Evolutionary conservation across 92 coral and sea anemone genomes (phyloP).

Genomic region (Porites cylindrica): DNA sequence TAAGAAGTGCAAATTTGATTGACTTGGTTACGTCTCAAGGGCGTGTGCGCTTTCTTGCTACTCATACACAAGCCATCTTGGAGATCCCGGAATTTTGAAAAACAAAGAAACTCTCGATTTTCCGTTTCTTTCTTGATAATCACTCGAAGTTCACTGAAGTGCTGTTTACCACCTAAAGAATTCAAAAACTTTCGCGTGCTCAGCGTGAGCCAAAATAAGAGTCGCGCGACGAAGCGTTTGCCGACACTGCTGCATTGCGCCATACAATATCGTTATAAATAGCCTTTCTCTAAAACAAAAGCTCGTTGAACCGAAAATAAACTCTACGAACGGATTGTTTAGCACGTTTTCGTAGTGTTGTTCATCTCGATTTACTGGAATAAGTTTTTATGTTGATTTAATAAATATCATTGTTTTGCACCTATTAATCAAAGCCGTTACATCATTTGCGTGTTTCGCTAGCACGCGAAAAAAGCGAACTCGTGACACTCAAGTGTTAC

Average conservation of each 20-base stretch:
- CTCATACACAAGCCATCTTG: background rate
- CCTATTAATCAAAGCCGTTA: background rate
- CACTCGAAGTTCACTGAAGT: background rate
- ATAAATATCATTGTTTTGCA: too few species aligned
- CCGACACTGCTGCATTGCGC: background rate
- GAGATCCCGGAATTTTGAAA: constrained; percentile 7
- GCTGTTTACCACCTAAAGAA: background rate
- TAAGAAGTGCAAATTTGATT: background rate
- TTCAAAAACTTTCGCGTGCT: background rate
- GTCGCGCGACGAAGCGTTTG: too few species aligned
- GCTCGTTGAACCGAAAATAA: background rate
- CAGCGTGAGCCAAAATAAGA: background rate
- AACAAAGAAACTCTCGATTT: background rate
- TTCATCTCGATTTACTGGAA: background rate
- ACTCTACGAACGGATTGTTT: background rate
- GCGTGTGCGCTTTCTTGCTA: background rate
- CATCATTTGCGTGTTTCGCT: background rate
- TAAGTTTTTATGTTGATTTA: background rate
- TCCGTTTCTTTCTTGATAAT: background rate
- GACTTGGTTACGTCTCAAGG: background rate
- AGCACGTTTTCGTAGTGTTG: background rate
- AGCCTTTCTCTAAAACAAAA: background rate
- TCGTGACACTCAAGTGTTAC: background rate
- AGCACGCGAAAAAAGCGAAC: background rate
- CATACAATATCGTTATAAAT: background rate